Conservation (phyloP, 2,888 invertebrate species). For the Drosophila fungiperda region DNA sequence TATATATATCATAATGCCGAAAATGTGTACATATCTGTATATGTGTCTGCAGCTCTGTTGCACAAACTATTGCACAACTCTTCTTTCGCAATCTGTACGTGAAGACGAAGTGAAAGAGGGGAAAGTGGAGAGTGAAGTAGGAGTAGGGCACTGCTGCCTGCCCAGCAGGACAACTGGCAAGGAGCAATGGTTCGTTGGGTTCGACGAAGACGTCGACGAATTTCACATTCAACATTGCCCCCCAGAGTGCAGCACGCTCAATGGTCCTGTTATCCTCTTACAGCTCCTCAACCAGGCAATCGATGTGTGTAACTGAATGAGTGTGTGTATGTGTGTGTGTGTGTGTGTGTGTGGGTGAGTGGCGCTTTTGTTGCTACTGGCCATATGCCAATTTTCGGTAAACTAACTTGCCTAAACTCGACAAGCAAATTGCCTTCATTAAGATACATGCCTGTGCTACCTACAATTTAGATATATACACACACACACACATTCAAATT, state of each 20-base stretch:
- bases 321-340: slow-evolving; percentile 2
- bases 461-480: slow-evolving; percentile 71
- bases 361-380: slow-evolving; percentile 77
- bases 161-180: slow-evolving; percentile 39
- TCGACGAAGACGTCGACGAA: slow-evolving; percentile 62
- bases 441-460: slow-evolving; percentile 79
- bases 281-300: slow-evolving; percentile 44
- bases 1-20: slow-evolving; percentile 39
- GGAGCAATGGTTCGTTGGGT: slow-evolving; percentile 46
- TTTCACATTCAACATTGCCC: slow-evolving; percentile 60
- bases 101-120: neutral
- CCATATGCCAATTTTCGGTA: slow-evolving; percentile 83
- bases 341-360: slow-evolving; percentile 22
- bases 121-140: neutral
- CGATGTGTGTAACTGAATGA: slow-evolving; percentile 55
- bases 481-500: slow-evolving; percentile 12
- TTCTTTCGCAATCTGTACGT: slow-evolving; percentile 49
- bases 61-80: slow-evolving; percentile 67
- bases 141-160: neutral
- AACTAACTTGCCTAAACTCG: slow-evolving; percentile 82
- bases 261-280: slow-evolving; percentile 57
- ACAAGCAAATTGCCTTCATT: slow-evolving; percentile 81
- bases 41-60: slow-evolving; percentile 47
- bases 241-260: slow-evolving; percentile 68
- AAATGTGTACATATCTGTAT: slow-evolving; percentile 27